These are phyloP conservation scores for Zhuqinia jingwanae DNA, from an alignment of 2,888 invertebrate genomes.

Conservation along the genomic window DNA sequence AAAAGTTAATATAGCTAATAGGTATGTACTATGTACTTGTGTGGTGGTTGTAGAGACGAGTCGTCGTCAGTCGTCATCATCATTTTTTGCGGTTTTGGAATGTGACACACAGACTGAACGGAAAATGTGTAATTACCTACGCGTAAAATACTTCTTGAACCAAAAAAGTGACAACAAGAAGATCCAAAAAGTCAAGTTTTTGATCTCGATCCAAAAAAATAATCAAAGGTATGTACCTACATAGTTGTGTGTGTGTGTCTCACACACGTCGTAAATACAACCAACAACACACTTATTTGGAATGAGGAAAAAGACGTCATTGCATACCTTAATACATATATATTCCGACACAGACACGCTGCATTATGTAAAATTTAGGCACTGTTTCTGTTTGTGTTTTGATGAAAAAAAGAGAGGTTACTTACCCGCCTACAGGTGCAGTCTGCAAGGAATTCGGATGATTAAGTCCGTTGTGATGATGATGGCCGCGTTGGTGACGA, in stretches of 20 bases:
- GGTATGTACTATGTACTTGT: neutral
- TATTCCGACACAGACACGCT: conserved; percentile 38
- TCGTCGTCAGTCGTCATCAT: conserved; percentile 9
- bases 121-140: conserved; percentile 58
- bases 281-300: neutral
- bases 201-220: conserved; percentile 63
- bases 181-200: conserved; percentile 46
- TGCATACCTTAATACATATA: neutral
- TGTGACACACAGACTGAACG: conserved; percentile 44
- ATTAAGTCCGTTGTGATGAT: conserved; percentile 68
- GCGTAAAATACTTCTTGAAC: conserved; percentile 38
- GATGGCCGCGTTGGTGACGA: conserved; percentile 53
- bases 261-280: neutral
- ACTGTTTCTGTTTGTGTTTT: neutral
- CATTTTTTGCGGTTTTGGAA: conserved; percentile 51
- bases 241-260: neutral
- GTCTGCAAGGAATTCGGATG: conserved; percentile 76
- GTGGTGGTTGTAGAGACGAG: neutral
- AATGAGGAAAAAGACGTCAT: conserved; percentile 2
- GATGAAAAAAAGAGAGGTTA: conserved; percentile 22
- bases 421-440: conserved; percentile 78
- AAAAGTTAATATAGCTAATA: neutral
- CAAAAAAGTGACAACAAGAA: conserved; percentile 44
- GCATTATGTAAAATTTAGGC: neutral
- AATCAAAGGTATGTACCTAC: neutral